Percentiles rank a stretch among this genome's conserved stretches.
Conservation (phyloP, 2,797 vertebrate genomes). For the Danio tinwini region DNA sequence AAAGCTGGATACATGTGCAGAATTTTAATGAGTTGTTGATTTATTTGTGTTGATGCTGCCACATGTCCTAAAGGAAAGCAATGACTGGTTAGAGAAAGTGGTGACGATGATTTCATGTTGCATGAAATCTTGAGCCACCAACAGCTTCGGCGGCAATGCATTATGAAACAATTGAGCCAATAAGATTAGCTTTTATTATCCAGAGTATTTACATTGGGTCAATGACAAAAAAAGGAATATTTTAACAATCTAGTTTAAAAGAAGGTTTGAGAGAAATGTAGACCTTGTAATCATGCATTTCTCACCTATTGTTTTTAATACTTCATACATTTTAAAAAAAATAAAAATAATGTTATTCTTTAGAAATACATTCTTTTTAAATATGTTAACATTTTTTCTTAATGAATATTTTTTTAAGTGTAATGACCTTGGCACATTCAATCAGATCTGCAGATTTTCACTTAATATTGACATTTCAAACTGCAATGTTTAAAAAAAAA, state of each 20-base stretch:
- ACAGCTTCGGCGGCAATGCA: neutral
- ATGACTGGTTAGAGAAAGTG: constrained; percentile 3
- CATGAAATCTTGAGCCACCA: neutral
- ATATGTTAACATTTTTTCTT: too few species aligned
- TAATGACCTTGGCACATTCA: too few species aligned
- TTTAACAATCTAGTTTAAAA: neutral
- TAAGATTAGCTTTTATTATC: neutral
- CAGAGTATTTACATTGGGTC: neutral
- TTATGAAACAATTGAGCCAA: neutral
- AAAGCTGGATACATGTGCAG: constrained; percentile 50
- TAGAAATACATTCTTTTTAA: too few species aligned
- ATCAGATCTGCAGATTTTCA: too few species aligned
- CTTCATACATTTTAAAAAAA: neutral
- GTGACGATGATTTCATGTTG: constrained; percentile 25
- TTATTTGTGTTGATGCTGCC: constrained; percentile 39
- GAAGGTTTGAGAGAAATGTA: neutral
- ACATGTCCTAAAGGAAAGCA: constrained; percentile 12
- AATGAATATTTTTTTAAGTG: too few species aligned
- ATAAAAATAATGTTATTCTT: too few species aligned
- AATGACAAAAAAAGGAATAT: neutral
- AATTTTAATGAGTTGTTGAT: constrained; percentile 42
- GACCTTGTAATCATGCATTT: neutral
- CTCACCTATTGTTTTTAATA: neutral
- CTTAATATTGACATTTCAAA: too few species aligned
- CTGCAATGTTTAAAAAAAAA: too few species aligned